phyloP scores from a whole-genome alignment of 2,113 vertebrate species.

The Orientallactaga bullata region DNA sequence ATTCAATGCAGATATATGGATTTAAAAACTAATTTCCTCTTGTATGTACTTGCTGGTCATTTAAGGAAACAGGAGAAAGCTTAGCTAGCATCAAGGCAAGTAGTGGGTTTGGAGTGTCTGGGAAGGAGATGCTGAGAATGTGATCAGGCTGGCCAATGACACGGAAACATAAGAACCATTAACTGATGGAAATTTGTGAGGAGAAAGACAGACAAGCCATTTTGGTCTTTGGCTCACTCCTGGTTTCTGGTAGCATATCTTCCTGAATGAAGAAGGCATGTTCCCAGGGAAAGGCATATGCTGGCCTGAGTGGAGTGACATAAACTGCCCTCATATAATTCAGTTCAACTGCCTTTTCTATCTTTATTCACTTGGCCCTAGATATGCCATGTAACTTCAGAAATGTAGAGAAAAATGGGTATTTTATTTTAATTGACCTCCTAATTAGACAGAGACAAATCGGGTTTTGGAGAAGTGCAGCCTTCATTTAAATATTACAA shows the following conservation, averaged over 20 bases:
- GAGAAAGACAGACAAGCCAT: fast-evolving
- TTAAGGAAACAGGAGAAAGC: slow-evolving; percentile 31
- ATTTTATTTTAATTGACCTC: not conserved
- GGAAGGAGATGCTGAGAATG: not conserved
- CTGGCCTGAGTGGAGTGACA: not conserved
- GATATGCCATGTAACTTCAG: not conserved
- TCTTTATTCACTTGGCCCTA: not conserved
- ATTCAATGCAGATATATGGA: slow-evolving; percentile 57
- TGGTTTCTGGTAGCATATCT: not conserved
- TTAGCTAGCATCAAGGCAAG: slow-evolving; percentile 41
- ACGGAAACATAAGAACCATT: not conserved
- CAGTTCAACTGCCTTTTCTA: not conserved
- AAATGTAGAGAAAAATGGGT: not conserved
- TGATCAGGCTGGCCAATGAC: not conserved
- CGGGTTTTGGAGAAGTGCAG: not conserved
- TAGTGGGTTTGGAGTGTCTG: not conserved
- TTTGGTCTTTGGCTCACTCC: too few species aligned
- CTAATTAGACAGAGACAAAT: not conserved
- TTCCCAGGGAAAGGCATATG: not conserved
- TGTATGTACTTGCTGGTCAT: slow-evolving; percentile 40
- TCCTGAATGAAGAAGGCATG: not conserved
- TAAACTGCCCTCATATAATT: not conserved
- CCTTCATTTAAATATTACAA: not conserved
- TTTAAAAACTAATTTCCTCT: slow-evolving; percentile 58
- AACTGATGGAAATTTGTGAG: not conserved